These are phyloP conservation scores for Galaxias olidus DNA, from an alignment of 2,797 vertebrate genomes.

Conservation along the genomic window DNA sequence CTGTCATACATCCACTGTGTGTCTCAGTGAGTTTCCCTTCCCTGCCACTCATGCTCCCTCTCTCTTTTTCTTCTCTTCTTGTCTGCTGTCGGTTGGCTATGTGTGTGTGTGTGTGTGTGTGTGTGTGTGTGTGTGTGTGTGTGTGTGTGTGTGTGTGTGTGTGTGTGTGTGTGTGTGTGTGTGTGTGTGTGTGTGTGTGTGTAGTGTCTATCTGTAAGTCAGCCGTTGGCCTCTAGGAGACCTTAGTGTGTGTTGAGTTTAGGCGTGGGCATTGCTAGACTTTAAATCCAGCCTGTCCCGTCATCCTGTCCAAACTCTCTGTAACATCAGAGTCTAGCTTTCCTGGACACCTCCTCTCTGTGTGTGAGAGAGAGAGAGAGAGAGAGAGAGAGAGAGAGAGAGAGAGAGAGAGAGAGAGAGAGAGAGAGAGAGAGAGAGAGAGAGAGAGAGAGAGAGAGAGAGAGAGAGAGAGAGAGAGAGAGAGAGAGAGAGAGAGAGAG, in stretches of 20 bases:
- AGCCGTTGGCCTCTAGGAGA: no score
- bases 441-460: background rate
- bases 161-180: no score
- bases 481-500: no score
- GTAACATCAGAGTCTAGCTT: background rate
- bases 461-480: no score
- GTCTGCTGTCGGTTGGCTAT: constrained; percentile 65
- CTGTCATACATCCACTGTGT: background rate
- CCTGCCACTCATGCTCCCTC: constrained; percentile 17
- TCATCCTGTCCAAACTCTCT: no score
- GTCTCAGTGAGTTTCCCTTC: background rate
- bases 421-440: background rate
- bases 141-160: background rate
- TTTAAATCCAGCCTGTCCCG: no score
- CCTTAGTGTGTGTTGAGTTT: no score
- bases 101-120: constrained; percentile 72
- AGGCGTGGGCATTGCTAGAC: no score
- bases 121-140: constrained; percentile 14
- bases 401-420: background rate
- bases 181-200: background rate
- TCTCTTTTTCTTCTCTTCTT: constrained; percentile 27
- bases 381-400: background rate
- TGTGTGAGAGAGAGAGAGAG: background rate
- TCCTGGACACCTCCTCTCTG: background rate
- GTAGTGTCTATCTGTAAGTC: background rate